Percentiles rank a stretch among this genome's conserved stretches.
Evolutionary conservation across 2,888 invertebrate genomes (phyloP).

Genomic region (Sinelater perroti): DNA sequence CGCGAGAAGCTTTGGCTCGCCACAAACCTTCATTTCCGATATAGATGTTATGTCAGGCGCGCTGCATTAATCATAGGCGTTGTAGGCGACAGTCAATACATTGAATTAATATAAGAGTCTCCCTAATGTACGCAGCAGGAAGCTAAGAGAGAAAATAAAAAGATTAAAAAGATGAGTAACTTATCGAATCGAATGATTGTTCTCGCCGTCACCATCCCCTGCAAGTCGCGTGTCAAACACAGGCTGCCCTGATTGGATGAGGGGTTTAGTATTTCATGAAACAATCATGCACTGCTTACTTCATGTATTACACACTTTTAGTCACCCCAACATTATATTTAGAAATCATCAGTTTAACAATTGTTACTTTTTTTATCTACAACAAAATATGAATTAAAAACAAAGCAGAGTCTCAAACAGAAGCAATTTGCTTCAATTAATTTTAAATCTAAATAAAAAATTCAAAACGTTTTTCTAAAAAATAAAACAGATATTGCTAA

Average conservation of each 20-base stretch:
- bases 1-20: not conserved
- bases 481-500: too few species aligned
- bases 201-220: slow-evolving; percentile 41
- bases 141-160: slow-evolving; percentile 38
- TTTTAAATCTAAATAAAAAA: too few species aligned
- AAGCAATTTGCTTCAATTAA: too few species aligned
- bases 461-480: too few species aligned
- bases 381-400: too few species aligned
- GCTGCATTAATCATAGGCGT: not conserved
- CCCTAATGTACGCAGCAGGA: slow-evolving; percentile 30
- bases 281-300: slow-evolving; percentile 48
- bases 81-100: slow-evolving; percentile 12
- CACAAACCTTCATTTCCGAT: too few species aligned
- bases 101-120: slow-evolving; percentile 33
- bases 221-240: slow-evolving; percentile 47
- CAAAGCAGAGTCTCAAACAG: too few species aligned
- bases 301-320: slow-evolving; percentile 40
- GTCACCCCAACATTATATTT: slow-evolving; percentile 28
- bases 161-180: slow-evolving; percentile 46
- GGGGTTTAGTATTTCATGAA: slow-evolving; percentile 46
- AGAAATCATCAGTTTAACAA: slow-evolving; percentile 21
- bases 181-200: slow-evolving; percentile 41
- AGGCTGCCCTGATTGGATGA: slow-evolving; percentile 47
- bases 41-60: too few species aligned
- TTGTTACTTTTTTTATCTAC: slow-evolving; percentile 37